Evolutionary conservation across 2,113 vertebrate genomes (phyloP), one percentile per base, ranked within the genome.

Genomic region (Protobothrops flavoviridis): DNA sequence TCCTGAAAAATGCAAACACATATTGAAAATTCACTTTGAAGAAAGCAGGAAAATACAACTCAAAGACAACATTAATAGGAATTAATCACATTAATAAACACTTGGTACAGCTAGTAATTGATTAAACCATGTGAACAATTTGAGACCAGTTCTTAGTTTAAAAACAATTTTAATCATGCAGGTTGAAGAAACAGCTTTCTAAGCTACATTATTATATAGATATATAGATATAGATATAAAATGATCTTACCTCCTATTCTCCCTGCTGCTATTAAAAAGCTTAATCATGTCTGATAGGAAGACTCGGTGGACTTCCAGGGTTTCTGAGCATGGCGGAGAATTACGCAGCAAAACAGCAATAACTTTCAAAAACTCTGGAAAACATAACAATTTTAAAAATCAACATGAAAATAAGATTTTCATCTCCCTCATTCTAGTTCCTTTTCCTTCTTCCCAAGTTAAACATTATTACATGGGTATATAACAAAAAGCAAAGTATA

Each of bases 261-360:
- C 99, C 96, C 99, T 97, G 97, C 98, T 99, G 98, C 99, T 99
- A 98, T 99, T 99, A 97, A 99, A 99, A 96, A 99, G 98, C 97
- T 99, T 99, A 98, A 99, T 99, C 99, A 99, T 99, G 97, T 99
- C 99, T 1, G 99, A 99, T 92, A 99, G 98, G 94, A 99, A 99
- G 86, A 99, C 98, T 96, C 98, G 95, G 59, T 98, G 98, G 95
- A 99, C 98, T 96, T 99, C 99, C 98, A 99, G 98, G 93, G 96
- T 98, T 97, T 99, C 99, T 2, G 98, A 97, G 64, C 98, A 98
- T 52, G 97, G 97, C 8, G 98, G 98, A 94, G 98, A 98, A 97
- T 98, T 99, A 96, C 99, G 98, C 92, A 99, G 97, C 50, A 99
- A 97, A 89, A 98, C 96, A 2, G 99, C 99, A 87, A 99, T 99